phyloP scores from a whole-genome alignment of 2,888 invertebrate species.

The Epinotia ramella region DNA sequence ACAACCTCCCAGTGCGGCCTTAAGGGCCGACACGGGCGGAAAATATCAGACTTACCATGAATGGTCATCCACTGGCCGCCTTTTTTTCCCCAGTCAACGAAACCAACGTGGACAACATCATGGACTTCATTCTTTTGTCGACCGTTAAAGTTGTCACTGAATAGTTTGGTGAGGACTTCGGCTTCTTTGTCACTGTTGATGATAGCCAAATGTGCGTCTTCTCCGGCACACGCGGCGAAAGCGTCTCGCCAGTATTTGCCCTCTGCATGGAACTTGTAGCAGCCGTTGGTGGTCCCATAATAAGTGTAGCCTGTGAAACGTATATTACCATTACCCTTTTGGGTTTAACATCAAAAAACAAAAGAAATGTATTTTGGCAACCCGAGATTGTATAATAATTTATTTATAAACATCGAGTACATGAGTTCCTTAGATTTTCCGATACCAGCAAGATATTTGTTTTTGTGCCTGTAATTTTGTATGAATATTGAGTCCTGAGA shows the following conservation, averaged over 20 bases:
- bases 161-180: background rate
- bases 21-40: too few relatives aligned
- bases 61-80: slow-evolving; percentile 13
- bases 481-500: too few relatives aligned
- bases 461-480: too few relatives aligned
- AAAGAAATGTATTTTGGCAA: too few relatives aligned
- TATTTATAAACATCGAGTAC: too few relatives aligned
- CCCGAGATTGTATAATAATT: too few relatives aligned
- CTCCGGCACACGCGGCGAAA: background rate
- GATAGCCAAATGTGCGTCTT: slow-evolving; percentile 4
- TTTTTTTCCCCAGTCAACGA: slow-evolving; percentile 3
- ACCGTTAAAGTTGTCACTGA: background rate
- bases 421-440: too few relatives aligned
- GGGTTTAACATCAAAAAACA: too few relatives aligned
- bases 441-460: too few relatives aligned
- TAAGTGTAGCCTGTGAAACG: background rate
- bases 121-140: background rate
- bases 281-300: background rate
- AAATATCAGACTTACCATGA: background rate
- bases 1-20: too few relatives aligned
- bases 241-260: slow-evolving; percentile 3
- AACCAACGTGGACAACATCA: slow-evolving; percentile 7
- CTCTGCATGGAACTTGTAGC: slow-evolving; percentile 7
- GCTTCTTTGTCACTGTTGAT: slow-evolving; percentile 4
- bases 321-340: background rate